Base-by-base conservation (phyloP, 2,113 vertebrate genomes). In the Pseudopodoces humilis region DNA sequence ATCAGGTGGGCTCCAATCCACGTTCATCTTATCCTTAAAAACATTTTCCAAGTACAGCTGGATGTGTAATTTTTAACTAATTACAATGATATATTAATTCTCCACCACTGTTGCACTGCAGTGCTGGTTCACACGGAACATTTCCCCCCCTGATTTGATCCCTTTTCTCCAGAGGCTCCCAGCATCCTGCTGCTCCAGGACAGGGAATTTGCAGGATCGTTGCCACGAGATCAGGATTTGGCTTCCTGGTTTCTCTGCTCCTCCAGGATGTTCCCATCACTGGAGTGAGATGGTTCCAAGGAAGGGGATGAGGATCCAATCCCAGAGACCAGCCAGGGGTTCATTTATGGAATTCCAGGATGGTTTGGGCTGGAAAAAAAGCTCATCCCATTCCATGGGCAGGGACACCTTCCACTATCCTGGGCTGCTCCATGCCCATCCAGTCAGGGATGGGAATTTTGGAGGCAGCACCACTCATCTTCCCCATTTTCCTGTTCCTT, bases 191-290 rank as follows among this genome's bases (percentile, higher is more conserved):
- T 31, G 49, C 7, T 31, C 55, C 56, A 30, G 37, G 21, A 13
- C 46, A 16, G 78, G 64, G 39, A 16, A 18, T 30, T 10, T 27
- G 10, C 27, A 35, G 83, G 35, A 37, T 6, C 12, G 0, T 5
- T 6, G n/a, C 63, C 35, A 80, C 0, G 3, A 0, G 41, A 12
- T 5, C 90, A n/a, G 59, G 64, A 47, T 46, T 35, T 0, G 5
- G 8, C 27, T 28, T 20, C 1, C 3, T 1, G 20, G 46, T 16
- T 60, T 18, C 80, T 18, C 60, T 2, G 25, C 52, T 81, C 83
- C 50, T 5, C 21, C 63, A 5, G 64, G 63, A 21, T 3, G 3
- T 9, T 71, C 5, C 58, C 41, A 27, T 37, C 15, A 3, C 52
- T 13, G 44, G 13, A n/a, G 2, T 1, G 41, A 43, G 58, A 6